These are phyloP conservation scores for Blera fallax DNA, from an alignment of 2,888 invertebrate genomes.

Conservation along the genomic window DNA sequence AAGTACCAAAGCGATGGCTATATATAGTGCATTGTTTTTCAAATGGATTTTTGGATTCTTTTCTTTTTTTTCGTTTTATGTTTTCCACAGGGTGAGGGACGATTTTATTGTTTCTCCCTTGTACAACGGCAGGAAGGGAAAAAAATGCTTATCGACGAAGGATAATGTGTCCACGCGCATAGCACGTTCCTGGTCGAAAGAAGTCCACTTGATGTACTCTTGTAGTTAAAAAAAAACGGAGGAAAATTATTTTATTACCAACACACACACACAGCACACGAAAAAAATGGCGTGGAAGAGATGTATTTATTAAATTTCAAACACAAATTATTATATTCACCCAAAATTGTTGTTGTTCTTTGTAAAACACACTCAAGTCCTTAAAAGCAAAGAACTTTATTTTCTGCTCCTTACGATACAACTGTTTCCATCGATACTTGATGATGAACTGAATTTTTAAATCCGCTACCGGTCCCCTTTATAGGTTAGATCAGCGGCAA, in stretches of 20 bases:
- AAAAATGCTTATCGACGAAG: conserved; percentile 26
- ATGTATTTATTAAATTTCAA: not conserved
- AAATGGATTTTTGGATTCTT: conserved; percentile 55
- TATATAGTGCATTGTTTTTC: conserved; percentile 40
- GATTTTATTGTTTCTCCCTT: conserved; percentile 59
- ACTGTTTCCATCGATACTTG: conserved; percentile 4
- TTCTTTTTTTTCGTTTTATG: no score
- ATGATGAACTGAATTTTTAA: conserved; percentile 27
- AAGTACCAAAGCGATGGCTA: conserved; percentile 29
- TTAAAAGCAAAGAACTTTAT: not conserved
- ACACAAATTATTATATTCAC: not conserved
- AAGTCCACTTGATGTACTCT: not conserved
- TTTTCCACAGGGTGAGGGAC: conserved; percentile 35
- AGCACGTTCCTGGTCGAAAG: conserved; percentile 8
- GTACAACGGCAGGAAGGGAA: not conserved
- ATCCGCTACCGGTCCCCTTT: not conserved
- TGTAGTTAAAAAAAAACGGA: not conserved
- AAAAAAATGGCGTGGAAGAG: not conserved
- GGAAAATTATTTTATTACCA: no score
- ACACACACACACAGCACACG: not conserved
- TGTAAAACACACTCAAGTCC: not conserved
- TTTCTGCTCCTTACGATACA: not conserved
- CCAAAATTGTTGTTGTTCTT: conserved; percentile 13
- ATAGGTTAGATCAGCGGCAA: conserved; percentile 14
- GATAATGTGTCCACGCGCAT: conserved; percentile 53